Evolutionary conservation across 2,113 vertebrate genomes (phyloP), one percentile per base, ranked within the genome.

Genomic region (Channa maculata): DNA sequence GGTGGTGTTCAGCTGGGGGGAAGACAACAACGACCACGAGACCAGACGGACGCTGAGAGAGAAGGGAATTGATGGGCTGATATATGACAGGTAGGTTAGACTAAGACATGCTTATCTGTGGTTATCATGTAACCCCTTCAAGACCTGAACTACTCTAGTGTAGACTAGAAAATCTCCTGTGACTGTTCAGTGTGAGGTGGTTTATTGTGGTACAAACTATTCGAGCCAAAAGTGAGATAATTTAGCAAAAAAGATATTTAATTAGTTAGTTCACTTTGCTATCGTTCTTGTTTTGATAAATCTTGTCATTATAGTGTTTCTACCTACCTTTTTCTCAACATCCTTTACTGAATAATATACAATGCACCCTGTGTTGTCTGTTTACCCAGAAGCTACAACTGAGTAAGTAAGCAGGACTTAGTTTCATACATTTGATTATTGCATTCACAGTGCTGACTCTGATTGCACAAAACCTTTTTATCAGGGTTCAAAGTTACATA

Each of bases 1-100:
- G 46, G 96, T 99, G 61, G 94, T 99, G 46, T 99, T 99, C 89
- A 96, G 97, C 50, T 99, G 98, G 98, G 98, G 98, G 0, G 97
- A 99, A 11, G 96, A 98, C 71, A 96, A 97, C 87, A 99, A 99
- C 11, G 94, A 98, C 51, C 96, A 96, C 0, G 95, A 97, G n/a
- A 99, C 92, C 92, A 94, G 98, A 72, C 95, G 79, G 84, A 95
- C 87, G 69, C 82, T 99, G 88, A 95, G 93, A 80, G 96, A 96
- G 77, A 94, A 95, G 69, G 96, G 97, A 39, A 95, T 99, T 44
- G 93, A 98, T 76, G 98, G 98, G 45, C 93, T 99, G 39, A 96
- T 99, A 90, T 98, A 99, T 81, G 98, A 99, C 89, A 96, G 97
- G 98, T 99, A 90, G 57, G 81, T 44, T 37, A 1, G 45, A 46